Percentiles rank a stretch among this genome's conserved stretches.
Conservation (phyloP, 2,888 invertebrate genomes). For the Oxytorus armatus region DNA sequence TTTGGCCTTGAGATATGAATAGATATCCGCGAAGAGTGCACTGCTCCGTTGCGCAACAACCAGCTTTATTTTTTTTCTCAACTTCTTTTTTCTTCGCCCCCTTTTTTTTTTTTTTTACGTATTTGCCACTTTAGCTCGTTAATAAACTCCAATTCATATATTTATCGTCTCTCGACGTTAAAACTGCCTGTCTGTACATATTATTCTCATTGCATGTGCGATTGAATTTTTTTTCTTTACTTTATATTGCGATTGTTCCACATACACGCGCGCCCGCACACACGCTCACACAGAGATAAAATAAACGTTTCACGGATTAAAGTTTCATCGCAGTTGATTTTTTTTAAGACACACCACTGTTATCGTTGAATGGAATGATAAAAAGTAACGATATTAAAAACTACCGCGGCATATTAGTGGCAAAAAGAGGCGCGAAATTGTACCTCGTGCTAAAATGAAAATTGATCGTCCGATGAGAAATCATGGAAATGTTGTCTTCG, state of each 20-base stretch:
- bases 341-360: background rate
- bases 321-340: constrained; percentile 8
- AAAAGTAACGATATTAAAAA: background rate
- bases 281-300: background rate
- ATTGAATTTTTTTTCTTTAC: background rate
- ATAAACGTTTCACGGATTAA: background rate
- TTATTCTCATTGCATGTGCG: background rate
- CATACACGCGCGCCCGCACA: no score
- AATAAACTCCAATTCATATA: constrained; percentile 3
- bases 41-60: constrained; percentile 81
- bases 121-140: constrained; percentile 37
- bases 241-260: background rate
- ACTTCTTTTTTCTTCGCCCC: constrained; percentile 13
- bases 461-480: background rate
- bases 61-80: constrained; percentile 14
- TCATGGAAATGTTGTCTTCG: background rate
- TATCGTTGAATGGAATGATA: constrained; percentile 15
- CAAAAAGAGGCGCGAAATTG: background rate
- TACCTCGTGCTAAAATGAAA: background rate
- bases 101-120: constrained; percentile 25
- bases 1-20: constrained; percentile 82
- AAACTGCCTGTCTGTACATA: background rate
- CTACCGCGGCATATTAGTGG: background rate
- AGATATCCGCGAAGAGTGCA: constrained; percentile 81
- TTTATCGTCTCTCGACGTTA: background rate